Conservation (phyloP, 1,140 invertebrate genomes). For the Apis cerana region DNA sequence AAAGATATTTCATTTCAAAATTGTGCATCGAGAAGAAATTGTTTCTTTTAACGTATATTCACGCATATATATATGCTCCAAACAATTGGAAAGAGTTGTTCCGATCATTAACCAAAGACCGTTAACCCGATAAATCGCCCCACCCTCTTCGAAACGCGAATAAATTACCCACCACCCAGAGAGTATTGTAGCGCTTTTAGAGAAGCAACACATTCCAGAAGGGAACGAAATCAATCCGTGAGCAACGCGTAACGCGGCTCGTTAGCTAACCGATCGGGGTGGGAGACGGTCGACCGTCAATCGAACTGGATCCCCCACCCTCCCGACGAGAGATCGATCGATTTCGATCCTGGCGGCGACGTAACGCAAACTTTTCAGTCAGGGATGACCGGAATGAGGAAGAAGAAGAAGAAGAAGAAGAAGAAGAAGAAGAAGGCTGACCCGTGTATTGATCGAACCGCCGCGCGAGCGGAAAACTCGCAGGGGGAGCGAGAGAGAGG, state of each 20-base stretch:
- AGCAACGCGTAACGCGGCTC: constrained; percentile 2
- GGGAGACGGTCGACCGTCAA: neutral
- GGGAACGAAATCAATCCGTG: constrained; percentile 9
- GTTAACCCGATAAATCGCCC: neutral
- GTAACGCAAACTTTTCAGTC: constrained; percentile 11
- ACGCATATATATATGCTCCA: no score
- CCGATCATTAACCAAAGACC: neutral
- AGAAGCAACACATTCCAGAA: neutral
- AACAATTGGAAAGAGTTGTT: neutral
- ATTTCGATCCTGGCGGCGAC: constrained; percentile 39
- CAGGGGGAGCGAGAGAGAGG: constrained; percentile 10
- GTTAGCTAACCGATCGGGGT: neutral
- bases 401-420: constrained; percentile 52
- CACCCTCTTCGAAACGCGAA: neutral
- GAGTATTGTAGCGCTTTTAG: neutral
- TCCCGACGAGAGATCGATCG: constrained; percentile 11
- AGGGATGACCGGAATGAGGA: constrained; percentile 51
- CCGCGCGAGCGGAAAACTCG: constrained; percentile 38
- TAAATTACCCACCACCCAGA: neutral
- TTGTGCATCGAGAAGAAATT: no score
- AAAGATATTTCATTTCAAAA: no score
- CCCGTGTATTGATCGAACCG: constrained; percentile 55
- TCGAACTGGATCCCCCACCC: constrained; percentile 20
- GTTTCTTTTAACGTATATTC: no score
- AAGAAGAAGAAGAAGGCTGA: constrained; percentile 50